Evolutionary conservation across 2,888 invertebrate genomes (phyloP).

Genomic region (Priocnemis perturbator): DNA sequence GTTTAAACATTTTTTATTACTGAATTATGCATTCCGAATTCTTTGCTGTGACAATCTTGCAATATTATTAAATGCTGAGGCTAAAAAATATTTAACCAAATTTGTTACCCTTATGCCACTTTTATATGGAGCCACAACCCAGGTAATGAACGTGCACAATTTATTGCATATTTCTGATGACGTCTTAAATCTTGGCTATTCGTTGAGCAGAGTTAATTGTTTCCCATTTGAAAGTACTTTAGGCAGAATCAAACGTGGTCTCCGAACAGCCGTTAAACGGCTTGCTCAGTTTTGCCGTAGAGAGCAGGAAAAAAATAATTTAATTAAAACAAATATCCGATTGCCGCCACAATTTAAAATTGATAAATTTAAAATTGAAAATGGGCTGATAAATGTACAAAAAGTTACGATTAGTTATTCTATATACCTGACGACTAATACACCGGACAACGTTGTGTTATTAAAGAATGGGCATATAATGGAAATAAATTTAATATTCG

Average conservation of each 20-base stretch:
- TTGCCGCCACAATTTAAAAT: not conserved
- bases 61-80: no score
- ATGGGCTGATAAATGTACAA: no score
- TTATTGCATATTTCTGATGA: no score
- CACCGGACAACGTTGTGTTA: constrained; percentile 17
- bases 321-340: not conserved
- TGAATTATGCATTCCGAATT: constrained; percentile 25
- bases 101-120: constrained; percentile 13
- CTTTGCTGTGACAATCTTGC: constrained; percentile 22
- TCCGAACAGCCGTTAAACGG: constrained; percentile 23
- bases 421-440: no score
- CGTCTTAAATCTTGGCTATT: no score
- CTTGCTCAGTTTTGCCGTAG: constrained; percentile 31
- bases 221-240: no score
- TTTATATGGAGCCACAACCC: constrained; percentile 20
- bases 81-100: constrained; percentile 12
- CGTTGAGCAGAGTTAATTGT: no score
- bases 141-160: constrained; percentile 32
- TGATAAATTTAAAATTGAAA: constrained; percentile 10
- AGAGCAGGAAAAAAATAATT: not conserved
- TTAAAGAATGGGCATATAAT: constrained; percentile 17
- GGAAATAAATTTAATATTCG: constrained; percentile 1
- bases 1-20: no score
- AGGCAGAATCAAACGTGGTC: no score
- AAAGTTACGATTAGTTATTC: no score